phyloP scores from a whole-genome alignment of 2,113 vertebrate genomes.

The Opisthocomus hoazin region DNA sequence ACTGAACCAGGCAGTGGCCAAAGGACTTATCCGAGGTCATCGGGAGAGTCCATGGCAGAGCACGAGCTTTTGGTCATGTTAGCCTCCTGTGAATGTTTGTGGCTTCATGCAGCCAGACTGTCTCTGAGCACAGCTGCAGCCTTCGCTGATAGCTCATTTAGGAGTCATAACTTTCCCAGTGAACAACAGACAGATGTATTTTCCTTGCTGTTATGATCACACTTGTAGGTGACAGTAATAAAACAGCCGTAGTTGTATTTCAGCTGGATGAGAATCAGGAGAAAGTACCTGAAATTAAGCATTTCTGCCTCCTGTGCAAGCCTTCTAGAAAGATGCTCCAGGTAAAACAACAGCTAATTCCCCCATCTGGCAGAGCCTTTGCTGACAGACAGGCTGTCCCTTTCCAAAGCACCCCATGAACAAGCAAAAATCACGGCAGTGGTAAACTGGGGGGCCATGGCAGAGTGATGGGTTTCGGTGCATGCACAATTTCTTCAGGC shows the following conservation, averaged over 20 bases:
- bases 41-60: neutral
- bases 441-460: neutral
- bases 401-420: neutral
- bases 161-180: neutral
- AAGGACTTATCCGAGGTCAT: neutral
- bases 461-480: neutral
- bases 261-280: neutral
- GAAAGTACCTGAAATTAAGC: neutral
- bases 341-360: neutral
- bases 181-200: conserved; percentile 9
- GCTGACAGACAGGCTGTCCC: neutral
- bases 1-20: neutral
- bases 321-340: neutral
- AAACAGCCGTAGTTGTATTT: neutral
- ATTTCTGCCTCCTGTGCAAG: neutral
- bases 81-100: neutral
- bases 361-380: neutral
- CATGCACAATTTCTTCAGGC: neutral
- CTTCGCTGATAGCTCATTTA: neutral
- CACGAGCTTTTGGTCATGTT: neutral
- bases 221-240: neutral
- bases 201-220: neutral
- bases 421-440: neutral
- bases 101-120: neutral
- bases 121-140: neutral